A percentile compares a stretch with the other conserved stretches of the same genome.
Evolutionary conservation across 2,797 vertebrate genomes (phyloP).

Genomic region (Pangasius sanitwongsei): DNA sequence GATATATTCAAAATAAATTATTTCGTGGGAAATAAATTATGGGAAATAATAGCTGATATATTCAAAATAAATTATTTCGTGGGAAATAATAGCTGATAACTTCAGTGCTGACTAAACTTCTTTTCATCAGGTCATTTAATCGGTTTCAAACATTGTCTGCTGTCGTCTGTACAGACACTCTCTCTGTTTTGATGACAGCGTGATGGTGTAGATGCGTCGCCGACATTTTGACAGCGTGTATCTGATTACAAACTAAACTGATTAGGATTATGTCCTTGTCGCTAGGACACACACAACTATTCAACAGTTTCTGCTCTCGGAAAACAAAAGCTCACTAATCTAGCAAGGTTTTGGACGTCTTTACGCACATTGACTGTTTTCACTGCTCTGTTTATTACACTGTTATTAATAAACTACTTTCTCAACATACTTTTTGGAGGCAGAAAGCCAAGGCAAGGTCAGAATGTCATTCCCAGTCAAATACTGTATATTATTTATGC

Average conservation of each 20-base stretch:
- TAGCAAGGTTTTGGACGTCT: background rate
- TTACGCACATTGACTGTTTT: background rate
- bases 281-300: background rate
- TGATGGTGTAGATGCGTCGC: background rate
- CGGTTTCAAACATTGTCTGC: background rate
- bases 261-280: background rate
- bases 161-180: background rate
- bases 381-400: background rate
- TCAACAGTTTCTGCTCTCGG: background rate
- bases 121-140: background rate
- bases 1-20: background rate
- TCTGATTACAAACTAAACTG: slow-evolving; percentile 6
- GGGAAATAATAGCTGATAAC: background rate
- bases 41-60: no score
- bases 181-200: background rate
- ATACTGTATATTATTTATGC: no score
- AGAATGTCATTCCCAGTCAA: background rate
- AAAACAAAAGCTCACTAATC: background rate
- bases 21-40: no score
- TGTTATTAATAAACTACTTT: background rate
- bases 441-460: background rate
- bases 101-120: background rate
- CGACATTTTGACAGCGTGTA: background rate
- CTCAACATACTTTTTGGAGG: background rate
- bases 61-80: no score